phyloP scores from a whole-genome alignment of 2,888 invertebrate genomes.

The Stenotaenia linearis region DNA sequence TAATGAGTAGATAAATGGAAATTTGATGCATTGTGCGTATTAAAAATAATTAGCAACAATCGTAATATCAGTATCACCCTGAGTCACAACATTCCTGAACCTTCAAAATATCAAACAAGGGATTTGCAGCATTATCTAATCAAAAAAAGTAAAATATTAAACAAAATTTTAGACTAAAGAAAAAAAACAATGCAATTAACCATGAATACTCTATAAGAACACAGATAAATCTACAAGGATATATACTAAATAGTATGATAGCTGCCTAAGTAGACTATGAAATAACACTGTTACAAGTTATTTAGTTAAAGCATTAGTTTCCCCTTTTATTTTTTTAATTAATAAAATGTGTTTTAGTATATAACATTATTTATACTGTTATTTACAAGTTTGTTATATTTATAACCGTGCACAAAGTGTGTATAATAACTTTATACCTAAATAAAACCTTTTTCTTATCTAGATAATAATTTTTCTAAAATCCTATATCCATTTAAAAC shows the following conservation, averaged over 20 bases:
- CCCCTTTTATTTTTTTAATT: not conserved
- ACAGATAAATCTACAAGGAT: not conserved
- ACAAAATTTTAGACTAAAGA: not conserved
- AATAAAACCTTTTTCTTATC: not conserved
- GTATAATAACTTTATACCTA: not conserved
- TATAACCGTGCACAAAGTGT: not conserved
- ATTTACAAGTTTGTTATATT: not conserved
- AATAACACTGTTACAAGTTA: not conserved
- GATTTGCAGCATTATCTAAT: not conserved
- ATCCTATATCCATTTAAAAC: not conserved
- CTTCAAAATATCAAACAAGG: not conserved
- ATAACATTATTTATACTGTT: not conserved
- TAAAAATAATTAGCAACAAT: not conserved
- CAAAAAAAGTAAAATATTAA: not conserved
- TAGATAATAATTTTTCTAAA: not conserved
- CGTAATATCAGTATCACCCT: not conserved
- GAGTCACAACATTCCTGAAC: not conserved
- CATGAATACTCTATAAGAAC: not conserved
- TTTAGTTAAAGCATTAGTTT: conserved; percentile 5
- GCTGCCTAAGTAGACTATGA: not conserved
- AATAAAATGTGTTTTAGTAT: not conserved
- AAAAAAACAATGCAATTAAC: not conserved
- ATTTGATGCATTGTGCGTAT: not conserved
- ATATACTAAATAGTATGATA: not conserved
- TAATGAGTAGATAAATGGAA: not conserved